Percentiles rank a stretch among this genome's conserved stretches.
Conservation (phyloP, 1,140 invertebrate genomes). For the Hycleus cichorii region DNA sequence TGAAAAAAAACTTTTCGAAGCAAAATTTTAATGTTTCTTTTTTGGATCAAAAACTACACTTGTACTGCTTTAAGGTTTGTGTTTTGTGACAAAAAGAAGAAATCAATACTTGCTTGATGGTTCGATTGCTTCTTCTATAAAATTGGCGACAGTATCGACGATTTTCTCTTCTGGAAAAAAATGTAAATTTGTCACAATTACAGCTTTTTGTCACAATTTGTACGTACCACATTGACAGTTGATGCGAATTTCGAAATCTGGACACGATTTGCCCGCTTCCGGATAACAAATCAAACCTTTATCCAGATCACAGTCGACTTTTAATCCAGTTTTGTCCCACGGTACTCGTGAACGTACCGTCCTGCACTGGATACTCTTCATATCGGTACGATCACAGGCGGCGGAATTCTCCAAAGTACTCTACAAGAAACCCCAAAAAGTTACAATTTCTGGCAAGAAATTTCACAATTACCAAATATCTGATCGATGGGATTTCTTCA, state of each 20-base stretch:
- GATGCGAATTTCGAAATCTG: slow-evolving; percentile 67
- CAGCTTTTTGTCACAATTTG: too few relatives aligned
- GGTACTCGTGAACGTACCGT: slow-evolving; percentile 52
- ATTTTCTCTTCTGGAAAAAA: too few relatives aligned
- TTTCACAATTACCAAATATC: background rate
- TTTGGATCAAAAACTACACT: too few relatives aligned
- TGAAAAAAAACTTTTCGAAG: too few relatives aligned
- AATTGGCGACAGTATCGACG: too few relatives aligned
- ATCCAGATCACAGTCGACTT: slow-evolving; percentile 66
- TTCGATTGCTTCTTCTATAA: too few relatives aligned
- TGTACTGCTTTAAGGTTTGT: too few relatives aligned
- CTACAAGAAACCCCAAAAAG: slow-evolving; percentile 11
- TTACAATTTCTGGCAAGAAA: background rate
- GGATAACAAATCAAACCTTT: slow-evolving; percentile 59
- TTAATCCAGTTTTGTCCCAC: slow-evolving; percentile 60
- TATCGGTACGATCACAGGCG: slow-evolving; percentile 52
- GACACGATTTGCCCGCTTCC: slow-evolving; percentile 43
- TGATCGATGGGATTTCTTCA: slow-evolving; percentile 52
- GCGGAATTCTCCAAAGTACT: slow-evolving; percentile 40
- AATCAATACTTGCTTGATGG: too few relatives aligned
- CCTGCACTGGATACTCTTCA: slow-evolving; percentile 67
- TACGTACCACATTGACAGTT: slow-evolving; percentile 53
- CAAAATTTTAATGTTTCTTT: too few relatives aligned
- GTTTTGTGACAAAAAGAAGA: too few relatives aligned
- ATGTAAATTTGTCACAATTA: too few relatives aligned